phyloP scores from a whole-genome alignment of 23 tunicate genomes.

The Trididemnum nubilum region DNA sequence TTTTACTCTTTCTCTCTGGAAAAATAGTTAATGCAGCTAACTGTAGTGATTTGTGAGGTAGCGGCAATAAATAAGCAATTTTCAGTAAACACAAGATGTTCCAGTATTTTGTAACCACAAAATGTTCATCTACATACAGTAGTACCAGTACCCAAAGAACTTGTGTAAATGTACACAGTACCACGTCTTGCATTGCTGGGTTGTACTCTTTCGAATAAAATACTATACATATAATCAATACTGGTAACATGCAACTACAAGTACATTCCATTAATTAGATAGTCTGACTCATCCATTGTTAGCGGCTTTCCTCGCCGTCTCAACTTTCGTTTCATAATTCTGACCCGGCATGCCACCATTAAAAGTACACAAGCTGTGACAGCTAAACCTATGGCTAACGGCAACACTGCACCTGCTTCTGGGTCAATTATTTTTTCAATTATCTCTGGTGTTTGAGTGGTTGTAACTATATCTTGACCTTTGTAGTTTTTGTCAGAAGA shows the following conservation, averaged over 20 bases:
- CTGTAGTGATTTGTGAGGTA: too few relatives aligned
- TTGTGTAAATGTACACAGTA: too few relatives aligned
- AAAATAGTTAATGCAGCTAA: too few relatives aligned
- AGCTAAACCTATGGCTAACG: conserved; percentile 75
- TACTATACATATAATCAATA: too few relatives aligned
- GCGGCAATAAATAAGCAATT: too few relatives aligned
- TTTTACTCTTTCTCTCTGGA: too few relatives aligned
- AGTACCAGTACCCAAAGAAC: too few relatives aligned
- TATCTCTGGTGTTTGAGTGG: neutral
- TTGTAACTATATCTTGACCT: neutral
- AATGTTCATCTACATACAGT: too few relatives aligned
- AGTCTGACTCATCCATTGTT: conserved; percentile 87
- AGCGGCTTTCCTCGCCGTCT: conserved; percentile 55
- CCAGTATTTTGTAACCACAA: too few relatives aligned
- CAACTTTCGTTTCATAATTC: conserved; percentile 58
- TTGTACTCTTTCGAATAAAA: too few relatives aligned
- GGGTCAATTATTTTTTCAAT: conserved; percentile 17
- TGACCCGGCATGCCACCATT: conserved; percentile 74
- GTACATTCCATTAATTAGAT: conserved; percentile 93
- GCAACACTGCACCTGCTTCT: conserved; percentile 68
- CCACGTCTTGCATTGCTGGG: too few relatives aligned
- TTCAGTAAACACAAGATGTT: too few relatives aligned
- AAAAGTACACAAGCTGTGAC: conserved; percentile 67
- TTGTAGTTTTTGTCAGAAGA: neutral
- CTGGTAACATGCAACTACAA: conserved; percentile 41